Conservation (phyloP, 2,797 vertebrate species). For the Psittacula echo region DNA sequence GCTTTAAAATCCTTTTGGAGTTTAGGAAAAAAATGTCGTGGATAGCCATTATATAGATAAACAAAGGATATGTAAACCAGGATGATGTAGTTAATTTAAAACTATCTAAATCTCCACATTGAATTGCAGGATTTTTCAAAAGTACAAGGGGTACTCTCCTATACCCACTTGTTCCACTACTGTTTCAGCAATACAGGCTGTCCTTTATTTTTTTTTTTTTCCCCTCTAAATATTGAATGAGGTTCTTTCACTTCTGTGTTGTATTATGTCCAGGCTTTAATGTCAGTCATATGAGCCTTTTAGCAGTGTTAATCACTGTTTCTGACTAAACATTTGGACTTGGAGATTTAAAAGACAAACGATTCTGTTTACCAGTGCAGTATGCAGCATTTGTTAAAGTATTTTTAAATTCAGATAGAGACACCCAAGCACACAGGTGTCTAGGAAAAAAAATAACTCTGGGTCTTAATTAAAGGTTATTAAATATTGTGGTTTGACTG, state of each 20-base stretch:
- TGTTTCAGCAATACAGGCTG: neutral
- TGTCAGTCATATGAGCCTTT: conserved; percentile 26
- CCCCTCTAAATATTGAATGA: neutral
- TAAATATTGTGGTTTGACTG: neutral
- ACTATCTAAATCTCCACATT: neutral
- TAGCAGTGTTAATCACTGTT: neutral
- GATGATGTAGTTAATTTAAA: neutral
- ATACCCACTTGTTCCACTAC: neutral
- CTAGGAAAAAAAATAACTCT: neutral
- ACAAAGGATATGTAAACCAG: neutral
- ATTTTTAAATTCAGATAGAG: neutral
- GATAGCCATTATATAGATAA: neutral
- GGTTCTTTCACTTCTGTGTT: conserved; percentile 3
- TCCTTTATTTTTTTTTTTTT: neutral
- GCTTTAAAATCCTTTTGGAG: neutral
- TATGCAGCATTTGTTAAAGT: neutral
- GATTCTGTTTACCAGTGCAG: neutral
- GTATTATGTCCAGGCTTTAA: neutral
- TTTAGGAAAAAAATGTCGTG: neutral
- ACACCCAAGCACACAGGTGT: neutral
- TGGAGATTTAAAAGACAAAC: neutral
- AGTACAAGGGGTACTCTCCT: neutral
- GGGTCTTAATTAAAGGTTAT: neutral
- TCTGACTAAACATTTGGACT: conserved; percentile 18
- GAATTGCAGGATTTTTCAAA: neutral